Evolutionary conservation across 2,888 invertebrate genomes (phyloP).

Genomic region (Microctonus brassicae): DNA sequence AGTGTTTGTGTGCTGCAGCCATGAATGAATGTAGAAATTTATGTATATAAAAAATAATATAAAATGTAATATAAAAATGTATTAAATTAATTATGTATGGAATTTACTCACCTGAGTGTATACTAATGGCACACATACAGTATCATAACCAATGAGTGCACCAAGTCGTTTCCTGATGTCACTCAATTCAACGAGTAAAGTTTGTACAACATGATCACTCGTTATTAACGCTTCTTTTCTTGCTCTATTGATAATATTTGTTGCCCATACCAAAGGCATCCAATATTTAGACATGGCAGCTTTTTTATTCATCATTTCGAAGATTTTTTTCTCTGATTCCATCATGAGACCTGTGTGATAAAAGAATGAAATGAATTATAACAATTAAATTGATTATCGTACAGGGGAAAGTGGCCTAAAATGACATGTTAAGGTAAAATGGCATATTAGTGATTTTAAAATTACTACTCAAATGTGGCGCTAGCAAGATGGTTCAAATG

Average conservation of each 20-base stretch:
- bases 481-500: no score
- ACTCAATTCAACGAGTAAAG: constrained; percentile 88
- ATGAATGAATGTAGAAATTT: background rate
- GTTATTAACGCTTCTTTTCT: constrained; percentile 86
- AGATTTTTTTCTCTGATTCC: constrained; percentile 91
- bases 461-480: no score
- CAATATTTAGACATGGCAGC: constrained; percentile 93
- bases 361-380: background rate
- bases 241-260: constrained; percentile 90
- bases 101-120: constrained; percentile 84
- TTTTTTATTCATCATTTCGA: constrained; percentile 90
- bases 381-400: background rate
- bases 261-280: constrained; percentile 95
- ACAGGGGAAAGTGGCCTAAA: no score
- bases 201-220: constrained; percentile 93
- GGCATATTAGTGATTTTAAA: no score
- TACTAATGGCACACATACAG: constrained; percentile 91
- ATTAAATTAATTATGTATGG: background rate
- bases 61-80: background rate
- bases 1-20: no score
- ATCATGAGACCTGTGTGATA: constrained; percentile 84
- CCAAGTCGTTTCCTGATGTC: constrained; percentile 88
- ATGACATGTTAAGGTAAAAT: no score
- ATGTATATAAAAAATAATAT: background rate
- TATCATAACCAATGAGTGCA: constrained; percentile 90